Evolutionary conservation across 1,140 invertebrate species (phyloP).

Genomic region (Venturia canescens): DNA sequence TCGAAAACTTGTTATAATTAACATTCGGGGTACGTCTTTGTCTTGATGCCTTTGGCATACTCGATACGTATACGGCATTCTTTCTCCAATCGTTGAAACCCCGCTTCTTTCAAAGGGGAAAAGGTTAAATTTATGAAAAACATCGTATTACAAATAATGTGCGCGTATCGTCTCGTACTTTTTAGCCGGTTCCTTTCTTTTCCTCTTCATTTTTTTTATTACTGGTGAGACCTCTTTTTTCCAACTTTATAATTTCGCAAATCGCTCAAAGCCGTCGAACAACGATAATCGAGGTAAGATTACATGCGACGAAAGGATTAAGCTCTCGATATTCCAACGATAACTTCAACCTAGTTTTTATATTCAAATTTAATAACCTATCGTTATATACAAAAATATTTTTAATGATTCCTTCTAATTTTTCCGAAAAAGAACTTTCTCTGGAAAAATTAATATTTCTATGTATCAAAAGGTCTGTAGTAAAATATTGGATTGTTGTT

Average conservation of each 20-base stretch:
- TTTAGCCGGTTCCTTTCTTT: background rate
- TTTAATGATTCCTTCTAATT: too few species aligned
- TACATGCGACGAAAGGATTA: background rate
- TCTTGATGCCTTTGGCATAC: slow-evolving; percentile 22
- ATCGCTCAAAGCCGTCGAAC: background rate
- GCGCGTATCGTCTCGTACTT: background rate
- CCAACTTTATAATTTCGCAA: background rate
- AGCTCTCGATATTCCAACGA: too few species aligned
- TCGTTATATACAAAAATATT: too few species aligned
- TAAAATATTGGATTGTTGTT: too few species aligned
- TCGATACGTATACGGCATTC: background rate
- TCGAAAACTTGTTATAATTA: slow-evolving; percentile 22
- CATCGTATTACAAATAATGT: background rate
- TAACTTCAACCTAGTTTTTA: too few species aligned
- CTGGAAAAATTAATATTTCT: too few species aligned
- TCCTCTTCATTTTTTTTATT: background rate
- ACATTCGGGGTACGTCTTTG: slow-evolving; percentile 9
- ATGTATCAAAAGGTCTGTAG: too few species aligned
- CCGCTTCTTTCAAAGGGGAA: background rate
- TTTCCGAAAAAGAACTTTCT: too few species aligned
- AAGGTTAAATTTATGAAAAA: background rate
- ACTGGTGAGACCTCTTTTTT: background rate
- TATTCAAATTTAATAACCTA: too few species aligned
- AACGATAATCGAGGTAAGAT: background rate
- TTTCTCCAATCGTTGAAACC: slow-evolving; percentile 3